Percentiles rank a stretch among this genome's conserved stretches.
Conservation (phyloP, 2,113 vertebrate species). For the Ptychochromis oligacanthus region DNA sequence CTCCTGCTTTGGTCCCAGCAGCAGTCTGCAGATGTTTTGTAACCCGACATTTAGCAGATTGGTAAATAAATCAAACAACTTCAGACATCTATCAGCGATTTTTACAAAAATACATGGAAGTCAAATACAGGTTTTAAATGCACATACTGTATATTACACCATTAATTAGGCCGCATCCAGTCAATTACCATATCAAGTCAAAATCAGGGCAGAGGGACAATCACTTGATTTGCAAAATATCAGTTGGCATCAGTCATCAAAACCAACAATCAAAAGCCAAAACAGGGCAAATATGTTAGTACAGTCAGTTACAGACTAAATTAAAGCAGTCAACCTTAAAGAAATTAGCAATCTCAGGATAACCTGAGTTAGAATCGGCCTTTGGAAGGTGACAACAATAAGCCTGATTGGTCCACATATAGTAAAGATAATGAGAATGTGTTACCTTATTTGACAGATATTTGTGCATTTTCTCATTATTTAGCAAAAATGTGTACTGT, state of each 20-base stretch:
- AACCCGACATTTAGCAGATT: neutral
- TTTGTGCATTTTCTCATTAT: neutral
- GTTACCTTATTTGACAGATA: neutral
- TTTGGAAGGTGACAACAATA: neutral
- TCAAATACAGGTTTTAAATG: neutral
- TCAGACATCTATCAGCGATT: neutral
- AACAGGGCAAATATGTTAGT: no score
- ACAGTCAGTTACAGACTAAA: no score
- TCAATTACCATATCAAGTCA: no score
- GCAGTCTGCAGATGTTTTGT: conserved; percentile 47
- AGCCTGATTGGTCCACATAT: fast-evolving
- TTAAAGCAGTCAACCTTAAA: no score
- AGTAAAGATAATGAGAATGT: fast-evolving
- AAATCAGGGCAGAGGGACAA: no score
- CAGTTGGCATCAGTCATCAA: neutral
- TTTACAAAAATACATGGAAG: neutral
- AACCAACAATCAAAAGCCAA: neutral
- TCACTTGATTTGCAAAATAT: neutral
- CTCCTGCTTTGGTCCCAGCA: neutral
- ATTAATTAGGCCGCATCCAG: neutral
- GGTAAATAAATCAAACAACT: neutral
- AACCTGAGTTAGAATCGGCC: neutral
- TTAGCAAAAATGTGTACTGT: neutral
- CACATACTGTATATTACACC: neutral
- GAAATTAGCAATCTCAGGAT: neutral